These are phyloP conservation scores for Meganola albula DNA, from an alignment of 2,888 invertebrate genomes.

Conservation along the genomic window DNA sequence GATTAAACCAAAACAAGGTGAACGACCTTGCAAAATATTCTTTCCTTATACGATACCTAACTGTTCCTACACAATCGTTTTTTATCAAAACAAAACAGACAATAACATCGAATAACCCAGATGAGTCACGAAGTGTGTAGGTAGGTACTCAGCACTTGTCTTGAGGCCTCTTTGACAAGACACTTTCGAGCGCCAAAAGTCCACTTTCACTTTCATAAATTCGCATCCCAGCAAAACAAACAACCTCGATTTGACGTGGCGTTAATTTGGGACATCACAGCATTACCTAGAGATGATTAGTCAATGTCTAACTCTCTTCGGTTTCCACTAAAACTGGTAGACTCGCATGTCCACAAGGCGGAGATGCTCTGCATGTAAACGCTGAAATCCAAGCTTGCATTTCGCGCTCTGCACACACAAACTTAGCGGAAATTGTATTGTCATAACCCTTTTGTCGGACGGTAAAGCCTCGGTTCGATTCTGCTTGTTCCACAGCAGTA, in stretches of 20 bases:
- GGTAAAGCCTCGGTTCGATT: slow-evolving; percentile 69
- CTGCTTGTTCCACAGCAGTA: slow-evolving; percentile 74
- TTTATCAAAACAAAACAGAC: slow-evolving; percentile 18
- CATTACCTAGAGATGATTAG: slow-evolving; percentile 35
- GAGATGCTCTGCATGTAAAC: slow-evolving; percentile 68
- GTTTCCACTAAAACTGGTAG: slow-evolving; percentile 80
- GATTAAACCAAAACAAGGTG: slow-evolving; percentile 18
- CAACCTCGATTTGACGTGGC: slow-evolving; percentile 45
- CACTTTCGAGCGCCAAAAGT: slow-evolving; percentile 58
- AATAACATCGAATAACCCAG: slow-evolving; percentile 30
- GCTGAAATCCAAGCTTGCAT: slow-evolving; percentile 79
- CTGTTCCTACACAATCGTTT: slow-evolving; percentile 20
- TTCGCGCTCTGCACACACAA: slow-evolving; percentile 77
- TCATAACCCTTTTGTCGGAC: slow-evolving; percentile 81
- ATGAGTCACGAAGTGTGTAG: slow-evolving; percentile 32
- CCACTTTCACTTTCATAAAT: slow-evolving; percentile 67
- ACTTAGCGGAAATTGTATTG: slow-evolving; percentile 77
- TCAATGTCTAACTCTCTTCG: slow-evolving; percentile 65
- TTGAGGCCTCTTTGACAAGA: slow-evolving; percentile 28
- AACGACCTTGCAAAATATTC: slow-evolving; percentile 23
- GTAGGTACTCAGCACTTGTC: slow-evolving; percentile 28
- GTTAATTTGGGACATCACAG: slow-evolving; percentile 39
- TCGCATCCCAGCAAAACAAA: slow-evolving; percentile 64
- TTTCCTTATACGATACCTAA: slow-evolving; percentile 19
- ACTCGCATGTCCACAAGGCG: slow-evolving; percentile 66